These are phyloP conservation scores for Crossaster papposus DNA, from an alignment of 53 echinoderm and acorn worm species.

Conservation along the genomic window DNA sequence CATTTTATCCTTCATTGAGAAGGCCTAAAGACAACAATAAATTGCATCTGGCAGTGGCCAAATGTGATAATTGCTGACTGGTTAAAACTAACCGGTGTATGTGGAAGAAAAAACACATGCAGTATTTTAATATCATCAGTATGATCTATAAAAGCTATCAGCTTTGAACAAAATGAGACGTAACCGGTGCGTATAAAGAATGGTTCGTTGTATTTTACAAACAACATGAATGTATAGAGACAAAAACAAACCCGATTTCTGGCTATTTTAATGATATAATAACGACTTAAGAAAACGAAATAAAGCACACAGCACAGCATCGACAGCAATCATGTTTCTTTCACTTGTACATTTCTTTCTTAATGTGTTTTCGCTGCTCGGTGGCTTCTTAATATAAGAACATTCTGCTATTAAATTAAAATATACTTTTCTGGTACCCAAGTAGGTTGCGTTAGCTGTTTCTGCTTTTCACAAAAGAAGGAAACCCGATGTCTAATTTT, in stretches of 20 bases:
- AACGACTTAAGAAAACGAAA: slow-evolving; percentile 23
- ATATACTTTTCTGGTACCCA: no score
- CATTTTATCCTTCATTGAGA: not conserved
- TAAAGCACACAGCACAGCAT: slow-evolving; percentile 60
- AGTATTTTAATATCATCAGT: not conserved
- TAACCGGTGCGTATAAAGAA: not conserved
- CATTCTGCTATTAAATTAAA: no score
- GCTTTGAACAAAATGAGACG: not conserved
- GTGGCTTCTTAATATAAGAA: no score
- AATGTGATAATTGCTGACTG: not conserved
- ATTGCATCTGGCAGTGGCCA: not conserved
- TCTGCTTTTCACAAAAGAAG: no score
- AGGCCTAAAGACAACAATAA: no score
- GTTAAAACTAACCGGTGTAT: not conserved
- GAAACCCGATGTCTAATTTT: no score
- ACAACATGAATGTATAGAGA: not conserved
- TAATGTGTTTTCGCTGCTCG: no score
- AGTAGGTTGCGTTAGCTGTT: no score
- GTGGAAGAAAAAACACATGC: not conserved
- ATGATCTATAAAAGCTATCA: not conserved
- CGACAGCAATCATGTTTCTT: not conserved
- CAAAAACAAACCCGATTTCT: not conserved
- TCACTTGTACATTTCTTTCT: not conserved
- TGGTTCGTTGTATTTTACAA: not conserved
- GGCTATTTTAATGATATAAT: slow-evolving; percentile 8